Percentiles rank a stretch among this genome's conserved stretches.
Conservation (phyloP, 2,888 invertebrate genomes). For the Lepas anatifera region DNA sequence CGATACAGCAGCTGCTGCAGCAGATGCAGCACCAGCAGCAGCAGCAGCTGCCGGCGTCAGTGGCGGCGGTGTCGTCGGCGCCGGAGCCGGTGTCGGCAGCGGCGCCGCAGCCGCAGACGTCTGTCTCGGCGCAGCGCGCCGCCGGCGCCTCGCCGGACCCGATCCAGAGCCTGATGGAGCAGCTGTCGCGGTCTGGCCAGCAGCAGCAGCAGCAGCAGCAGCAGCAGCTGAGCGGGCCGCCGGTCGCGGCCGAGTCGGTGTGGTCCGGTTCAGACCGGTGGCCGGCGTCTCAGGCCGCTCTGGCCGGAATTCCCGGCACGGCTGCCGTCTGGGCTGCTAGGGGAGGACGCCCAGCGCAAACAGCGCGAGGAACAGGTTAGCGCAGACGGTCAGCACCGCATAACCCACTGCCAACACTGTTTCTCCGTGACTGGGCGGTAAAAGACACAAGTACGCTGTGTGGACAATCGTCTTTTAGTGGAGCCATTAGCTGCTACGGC, state of each 20-base stretch:
- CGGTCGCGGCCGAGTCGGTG: constrained; percentile 14
- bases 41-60: constrained; percentile 25
- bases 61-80: constrained; percentile 27
- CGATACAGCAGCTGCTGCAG: constrained; percentile 8
- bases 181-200: constrained; percentile 28
- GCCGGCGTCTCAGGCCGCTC: no score
- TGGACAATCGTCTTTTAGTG: no score
- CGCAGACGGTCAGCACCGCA: no score
- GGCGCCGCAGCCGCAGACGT: no score
- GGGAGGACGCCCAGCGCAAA: background rate
- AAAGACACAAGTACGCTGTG: no score
- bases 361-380: constrained; percentile 35
- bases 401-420: no score
- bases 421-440: no score
- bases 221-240: constrained; percentile 35
- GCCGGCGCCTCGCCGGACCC: constrained; percentile 19
- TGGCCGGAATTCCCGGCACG: background rate
- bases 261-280: background rate
- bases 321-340: background rate
- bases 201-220: no score
- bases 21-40: constrained; percentile 23
- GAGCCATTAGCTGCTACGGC: no score
- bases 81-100: constrained; percentile 26
- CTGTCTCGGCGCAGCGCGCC: background rate
- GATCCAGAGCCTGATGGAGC: constrained; percentile 27